A percentile compares a stretch with the other conserved stretches of the same genome.
Conservation (phyloP, 2,797 vertebrate species). For the Enteromius fasciolatus region DNA sequence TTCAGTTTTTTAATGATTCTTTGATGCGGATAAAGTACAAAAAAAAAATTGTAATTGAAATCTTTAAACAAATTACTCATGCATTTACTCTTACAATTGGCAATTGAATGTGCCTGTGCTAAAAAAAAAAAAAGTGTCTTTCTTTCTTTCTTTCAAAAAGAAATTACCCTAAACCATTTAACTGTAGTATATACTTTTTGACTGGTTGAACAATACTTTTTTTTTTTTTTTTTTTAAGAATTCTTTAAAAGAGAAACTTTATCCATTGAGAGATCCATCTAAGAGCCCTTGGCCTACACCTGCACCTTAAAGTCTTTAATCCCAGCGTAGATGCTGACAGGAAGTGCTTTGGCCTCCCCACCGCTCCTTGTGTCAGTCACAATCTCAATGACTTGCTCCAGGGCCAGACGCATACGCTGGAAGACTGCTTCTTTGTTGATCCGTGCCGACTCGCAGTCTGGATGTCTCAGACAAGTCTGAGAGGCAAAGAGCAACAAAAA, state of each 20-base stretch:
- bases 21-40: neutral
- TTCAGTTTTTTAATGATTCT: neutral
- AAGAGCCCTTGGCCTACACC: conserved; percentile 34
- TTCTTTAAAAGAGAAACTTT: neutral
- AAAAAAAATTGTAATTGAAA: neutral
- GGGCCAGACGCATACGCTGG: conserved; percentile 92
- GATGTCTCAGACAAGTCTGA: conserved; percentile 97
- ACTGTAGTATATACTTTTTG: neutral
- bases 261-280: conserved; percentile 7
- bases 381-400: conserved; percentile 97
- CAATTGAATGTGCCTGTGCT: neutral
- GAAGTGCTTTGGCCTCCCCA: conserved; percentile 82
- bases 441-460: conserved; percentile 95
- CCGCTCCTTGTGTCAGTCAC: conserved; percentile 88
- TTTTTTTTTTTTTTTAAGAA: neutral
- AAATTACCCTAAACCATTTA: neutral
- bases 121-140: neutral
- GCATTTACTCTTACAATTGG: neutral
- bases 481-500: conserved; percentile 51
- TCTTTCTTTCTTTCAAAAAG: neutral
- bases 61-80: neutral
- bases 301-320: conserved; percentile 95
- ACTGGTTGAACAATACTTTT: neutral
- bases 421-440: conserved; percentile 97
- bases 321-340: conserved; percentile 88